phyloP scores from a whole-genome alignment of 53 echinoderm and acorn worm genomes.

The Astropecten irregularis region DNA sequence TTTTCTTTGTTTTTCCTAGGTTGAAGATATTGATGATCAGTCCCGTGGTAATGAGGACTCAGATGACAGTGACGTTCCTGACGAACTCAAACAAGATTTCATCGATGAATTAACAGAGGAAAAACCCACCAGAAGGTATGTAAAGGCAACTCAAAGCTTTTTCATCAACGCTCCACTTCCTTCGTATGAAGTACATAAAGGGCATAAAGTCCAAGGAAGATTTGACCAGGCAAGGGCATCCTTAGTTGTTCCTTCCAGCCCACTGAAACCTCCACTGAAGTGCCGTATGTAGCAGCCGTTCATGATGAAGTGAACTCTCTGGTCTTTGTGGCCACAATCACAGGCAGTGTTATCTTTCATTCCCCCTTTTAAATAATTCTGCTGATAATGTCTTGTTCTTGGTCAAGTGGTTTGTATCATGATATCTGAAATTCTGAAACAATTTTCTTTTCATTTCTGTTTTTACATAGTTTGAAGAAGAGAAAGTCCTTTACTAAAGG shows the following conservation, averaged over 20 bases:
- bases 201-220: no score
- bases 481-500: constrained; percentile 71
- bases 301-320: no score
- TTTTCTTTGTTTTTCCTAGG: constrained; percentile 2
- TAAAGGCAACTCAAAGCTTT: no score
- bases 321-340: no score
- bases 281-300: no score
- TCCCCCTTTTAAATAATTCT: no score
- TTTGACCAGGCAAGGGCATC: no score
- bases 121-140: constrained; percentile 69
- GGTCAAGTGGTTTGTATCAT: background rate
- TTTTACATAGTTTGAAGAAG: constrained; percentile 56
- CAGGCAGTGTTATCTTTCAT: no score
- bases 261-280: no score
- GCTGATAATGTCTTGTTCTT: no score
- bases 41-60: constrained; percentile 74
- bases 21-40: constrained; percentile 45
- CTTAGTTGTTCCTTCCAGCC: no score
- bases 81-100: constrained; percentile 95
- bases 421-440: background rate
- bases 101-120: constrained; percentile 95
- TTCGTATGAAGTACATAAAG: background rate
- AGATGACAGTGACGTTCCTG: constrained; percentile 94
- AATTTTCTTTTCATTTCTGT: background rate
- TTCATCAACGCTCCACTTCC: background rate